These are phyloP conservation scores for Euwallacea fornicatus DNA, from an alignment of 1,140 invertebrate species.

Conservation along the genomic window DNA sequence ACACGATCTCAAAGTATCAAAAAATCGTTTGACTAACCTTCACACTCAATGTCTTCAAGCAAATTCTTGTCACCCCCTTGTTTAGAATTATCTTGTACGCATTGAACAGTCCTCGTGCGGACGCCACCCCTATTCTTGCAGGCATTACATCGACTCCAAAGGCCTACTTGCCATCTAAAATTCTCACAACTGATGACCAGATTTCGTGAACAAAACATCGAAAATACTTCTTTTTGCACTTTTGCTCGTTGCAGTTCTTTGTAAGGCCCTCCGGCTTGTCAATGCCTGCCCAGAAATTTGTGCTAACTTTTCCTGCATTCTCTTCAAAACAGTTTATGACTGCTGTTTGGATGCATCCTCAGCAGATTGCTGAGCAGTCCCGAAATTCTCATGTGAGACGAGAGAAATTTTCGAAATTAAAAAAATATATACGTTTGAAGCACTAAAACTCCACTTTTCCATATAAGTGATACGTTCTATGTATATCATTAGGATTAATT, in stretches of 20 bases:
- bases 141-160: slow-evolving; percentile 57
- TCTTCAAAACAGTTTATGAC: slow-evolving; percentile 56
- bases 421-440: not conserved
- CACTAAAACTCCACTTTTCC: not conserved
- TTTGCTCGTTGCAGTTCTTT: slow-evolving; percentile 54
- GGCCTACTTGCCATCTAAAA: slow-evolving; percentile 57
- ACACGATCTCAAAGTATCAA: slow-evolving; percentile 7
- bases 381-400: slow-evolving; percentile 50
- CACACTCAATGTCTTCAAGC: slow-evolving; percentile 54
- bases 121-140: slow-evolving; percentile 55
- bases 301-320: slow-evolving; percentile 54
- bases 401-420: not conserved
- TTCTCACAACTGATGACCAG: not conserved
- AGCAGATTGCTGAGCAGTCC: slow-evolving; percentile 55
- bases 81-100: slow-evolving; percentile 53
- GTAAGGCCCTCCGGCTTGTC: slow-evolving; percentile 51
- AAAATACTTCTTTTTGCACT: slow-evolving; percentile 55
- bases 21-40: slow-evolving; percentile 30
- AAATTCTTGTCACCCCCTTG: slow-evolving; percentile 54
- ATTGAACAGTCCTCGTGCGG: slow-evolving; percentile 54
- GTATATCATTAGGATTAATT: not conserved
- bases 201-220: not conserved
- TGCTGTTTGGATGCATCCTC: slow-evolving; percentile 54
- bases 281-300: slow-evolving; percentile 52
- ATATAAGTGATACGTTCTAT: not conserved